phyloP scores from a whole-genome alignment of 2,797 vertebrate genomes.

The Sphenodon punctatus region DNA sequence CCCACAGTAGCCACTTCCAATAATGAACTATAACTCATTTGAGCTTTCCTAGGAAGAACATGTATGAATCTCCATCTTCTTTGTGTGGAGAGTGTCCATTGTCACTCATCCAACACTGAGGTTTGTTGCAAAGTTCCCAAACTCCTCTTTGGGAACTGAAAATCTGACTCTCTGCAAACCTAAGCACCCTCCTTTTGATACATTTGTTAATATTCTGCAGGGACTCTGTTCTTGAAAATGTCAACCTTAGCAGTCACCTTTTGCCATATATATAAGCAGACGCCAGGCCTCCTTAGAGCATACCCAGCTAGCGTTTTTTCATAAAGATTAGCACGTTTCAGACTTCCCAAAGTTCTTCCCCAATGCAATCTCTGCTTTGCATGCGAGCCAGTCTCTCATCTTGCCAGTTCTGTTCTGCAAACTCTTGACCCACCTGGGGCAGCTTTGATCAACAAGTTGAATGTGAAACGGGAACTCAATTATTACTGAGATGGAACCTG shows the following conservation, averaged over 20 bases:
- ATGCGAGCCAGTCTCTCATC: neutral
- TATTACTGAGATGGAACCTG: slow-evolving; percentile 26
- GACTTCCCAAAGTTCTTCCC: neutral
- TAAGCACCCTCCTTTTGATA: neutral
- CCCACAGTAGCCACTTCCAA: neutral
- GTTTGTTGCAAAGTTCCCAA: neutral
- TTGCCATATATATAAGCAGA: neutral
- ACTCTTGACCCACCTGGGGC: neutral
- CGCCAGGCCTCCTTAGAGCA: neutral
- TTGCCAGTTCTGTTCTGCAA: slow-evolving; percentile 5
- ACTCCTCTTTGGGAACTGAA: neutral
- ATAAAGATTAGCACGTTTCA: neutral
- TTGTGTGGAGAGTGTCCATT: neutral
- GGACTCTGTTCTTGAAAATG: neutral
- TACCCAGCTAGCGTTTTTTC: neutral
- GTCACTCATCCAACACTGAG: neutral
- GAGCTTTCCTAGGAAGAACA: neutral
- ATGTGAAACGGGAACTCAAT: slow-evolving; percentile 27
- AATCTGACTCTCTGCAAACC: neutral
- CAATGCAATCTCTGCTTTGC: neutral
- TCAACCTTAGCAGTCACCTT: neutral
- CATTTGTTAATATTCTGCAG: neutral
- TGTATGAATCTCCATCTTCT: neutral
- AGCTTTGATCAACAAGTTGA: slow-evolving; percentile 12
- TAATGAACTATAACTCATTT: neutral